Evolutionary conservation across 2,888 invertebrate species (phyloP).

Genomic region (Diaperis boleti): DNA sequence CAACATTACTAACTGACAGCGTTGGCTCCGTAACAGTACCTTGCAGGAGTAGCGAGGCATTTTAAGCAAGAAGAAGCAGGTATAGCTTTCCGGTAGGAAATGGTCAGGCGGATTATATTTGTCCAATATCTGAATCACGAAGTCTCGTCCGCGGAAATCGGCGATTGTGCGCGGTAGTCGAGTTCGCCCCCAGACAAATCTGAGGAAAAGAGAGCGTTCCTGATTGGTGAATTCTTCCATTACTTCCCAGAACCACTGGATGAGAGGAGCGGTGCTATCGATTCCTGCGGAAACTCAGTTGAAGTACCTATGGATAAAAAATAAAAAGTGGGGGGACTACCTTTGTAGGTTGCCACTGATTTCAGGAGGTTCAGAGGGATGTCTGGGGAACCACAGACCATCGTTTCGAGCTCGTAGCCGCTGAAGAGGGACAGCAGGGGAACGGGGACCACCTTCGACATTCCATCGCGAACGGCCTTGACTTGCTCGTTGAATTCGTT

Average conservation of each 20-base stretch:
- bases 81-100: constrained; percentile 97
- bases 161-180: constrained; percentile 93
- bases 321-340: constrained; percentile 63
- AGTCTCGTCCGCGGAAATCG: constrained; percentile 95
- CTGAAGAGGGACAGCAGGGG: constrained; percentile 92
- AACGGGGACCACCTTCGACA: constrained; percentile 93
- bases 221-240: constrained; percentile 97
- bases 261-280: constrained; percentile 87
- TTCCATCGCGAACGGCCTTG: constrained; percentile 92
- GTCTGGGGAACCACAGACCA: constrained; percentile 97
- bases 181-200: constrained; percentile 98
- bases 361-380: constrained; percentile 91
- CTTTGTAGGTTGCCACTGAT: constrained; percentile 96
- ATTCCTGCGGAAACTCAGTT: constrained; percentile 73
- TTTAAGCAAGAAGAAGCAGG: constrained; percentile 97
- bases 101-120: constrained; percentile 96
- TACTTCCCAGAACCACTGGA: constrained; percentile 99
- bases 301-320: constrained; percentile 64
- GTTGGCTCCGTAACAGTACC: constrained; percentile 65
- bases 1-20: background rate
- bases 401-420: constrained; percentile 92
- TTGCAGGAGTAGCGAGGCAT: constrained; percentile 98
- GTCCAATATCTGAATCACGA: constrained; percentile 94
- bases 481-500: constrained; percentile 92
- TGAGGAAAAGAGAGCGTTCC: constrained; percentile 92